A percentile compares a stretch with the other conserved stretches of the same genome.
These are phyloP conservation scores for Plemyria rubiginata DNA, from an alignment of 2,888 invertebrate genomes.

Conservation along the genomic window DNA sequence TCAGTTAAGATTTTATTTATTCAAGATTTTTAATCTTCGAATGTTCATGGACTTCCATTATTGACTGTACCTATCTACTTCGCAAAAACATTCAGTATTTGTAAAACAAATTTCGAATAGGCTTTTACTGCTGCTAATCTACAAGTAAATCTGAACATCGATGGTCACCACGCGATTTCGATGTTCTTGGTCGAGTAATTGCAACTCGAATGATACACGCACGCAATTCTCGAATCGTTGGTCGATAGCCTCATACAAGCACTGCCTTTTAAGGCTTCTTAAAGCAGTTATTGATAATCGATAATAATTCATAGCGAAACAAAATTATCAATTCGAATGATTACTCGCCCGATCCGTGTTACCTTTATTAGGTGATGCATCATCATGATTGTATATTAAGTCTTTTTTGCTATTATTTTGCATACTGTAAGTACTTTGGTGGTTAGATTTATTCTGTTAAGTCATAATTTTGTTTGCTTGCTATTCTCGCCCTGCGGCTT, in stretches of 20 bases:
- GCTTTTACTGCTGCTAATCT: slow-evolving; percentile 31
- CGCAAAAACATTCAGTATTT: slow-evolving; percentile 14
- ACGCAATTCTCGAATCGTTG: slow-evolving; percentile 68
- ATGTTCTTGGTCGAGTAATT: slow-evolving; percentile 76
- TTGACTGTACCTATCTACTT: neutral
- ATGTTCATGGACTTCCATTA: too few relatives aligned
- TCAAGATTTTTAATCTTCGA: too few relatives aligned
- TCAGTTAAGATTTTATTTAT: too few relatives aligned
- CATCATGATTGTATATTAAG: slow-evolving; percentile 21
- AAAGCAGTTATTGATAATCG: slow-evolving; percentile 60
- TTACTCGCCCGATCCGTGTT: slow-evolving; percentile 35
- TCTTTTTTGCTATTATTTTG: slow-evolving; percentile 1
- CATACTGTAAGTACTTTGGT: neutral
- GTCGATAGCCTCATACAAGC: slow-evolving; percentile 55
- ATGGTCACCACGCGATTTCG: slow-evolving; percentile 75
- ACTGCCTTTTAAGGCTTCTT: slow-evolving; percentile 59
- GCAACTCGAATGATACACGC: slow-evolving; percentile 77
- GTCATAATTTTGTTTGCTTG: too few relatives aligned
- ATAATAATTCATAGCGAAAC: slow-evolving; percentile 47
- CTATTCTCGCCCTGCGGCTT: too few relatives aligned
- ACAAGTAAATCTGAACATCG: slow-evolving; percentile 43
- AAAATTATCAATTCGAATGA: slow-evolving; percentile 37
- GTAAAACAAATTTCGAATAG: slow-evolving; percentile 34
- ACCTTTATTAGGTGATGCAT: slow-evolving; percentile 33
- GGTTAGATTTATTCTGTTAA: neutral